Evolutionary conservation across 2,888 invertebrate genomes (phyloP).

Genomic region (Drosophila ezoana): DNA sequence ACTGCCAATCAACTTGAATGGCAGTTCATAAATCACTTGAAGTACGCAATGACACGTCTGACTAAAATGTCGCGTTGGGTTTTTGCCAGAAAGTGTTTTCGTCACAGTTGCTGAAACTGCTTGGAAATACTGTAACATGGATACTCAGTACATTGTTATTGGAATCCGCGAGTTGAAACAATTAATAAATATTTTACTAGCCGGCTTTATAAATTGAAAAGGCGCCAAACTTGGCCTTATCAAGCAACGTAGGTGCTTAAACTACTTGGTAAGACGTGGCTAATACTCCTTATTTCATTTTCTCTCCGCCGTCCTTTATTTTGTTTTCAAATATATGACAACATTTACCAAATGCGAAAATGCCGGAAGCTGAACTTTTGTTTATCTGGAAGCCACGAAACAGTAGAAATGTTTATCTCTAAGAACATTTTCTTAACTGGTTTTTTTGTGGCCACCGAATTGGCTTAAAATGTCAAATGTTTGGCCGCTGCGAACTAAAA

Average conservation of each 20-base stretch:
- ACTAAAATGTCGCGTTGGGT: not conserved
- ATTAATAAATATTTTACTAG: too few species aligned
- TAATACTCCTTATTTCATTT: too few species aligned
- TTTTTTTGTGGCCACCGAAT: conserved; percentile 13
- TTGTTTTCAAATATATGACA: not conserved
- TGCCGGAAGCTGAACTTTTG: conserved; percentile 28
- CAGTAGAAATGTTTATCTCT: conserved; percentile 36
- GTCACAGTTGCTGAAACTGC: too few species aligned
- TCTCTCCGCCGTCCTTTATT: too few species aligned
- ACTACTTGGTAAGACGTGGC: too few species aligned
- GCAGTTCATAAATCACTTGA: conserved; percentile 10
- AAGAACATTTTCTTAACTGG: conserved; percentile 14
- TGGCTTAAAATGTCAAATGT: conserved; percentile 45
- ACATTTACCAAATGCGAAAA: not conserved
- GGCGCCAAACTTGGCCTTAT: too few species aligned
- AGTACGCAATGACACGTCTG: not conserved
- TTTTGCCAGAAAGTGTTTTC: not conserved
- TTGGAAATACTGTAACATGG: too few species aligned
- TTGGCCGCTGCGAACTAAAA: conserved; percentile 68
- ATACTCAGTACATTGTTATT: too few species aligned
- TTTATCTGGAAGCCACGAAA: conserved; percentile 59
- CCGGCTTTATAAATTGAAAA: too few species aligned
- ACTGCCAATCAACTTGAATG: conserved; percentile 33
- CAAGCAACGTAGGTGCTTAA: too few species aligned
- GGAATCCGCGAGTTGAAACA: too few species aligned